Evolutionary conservation across 2,113 vertebrate genomes (phyloP).

Genomic region (Abramis brama): DNA sequence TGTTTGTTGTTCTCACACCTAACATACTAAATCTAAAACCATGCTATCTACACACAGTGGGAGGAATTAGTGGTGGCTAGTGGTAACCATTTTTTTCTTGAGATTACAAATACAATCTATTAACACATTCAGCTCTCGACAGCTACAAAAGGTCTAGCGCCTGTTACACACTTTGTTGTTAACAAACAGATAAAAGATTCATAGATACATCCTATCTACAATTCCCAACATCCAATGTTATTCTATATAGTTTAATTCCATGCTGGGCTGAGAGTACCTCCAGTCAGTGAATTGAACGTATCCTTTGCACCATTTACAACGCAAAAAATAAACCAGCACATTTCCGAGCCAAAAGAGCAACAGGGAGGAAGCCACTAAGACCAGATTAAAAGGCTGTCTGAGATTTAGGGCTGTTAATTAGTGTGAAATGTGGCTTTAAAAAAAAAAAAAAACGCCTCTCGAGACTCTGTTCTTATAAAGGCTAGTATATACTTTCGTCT

Average conservation of each 20-base stretch:
- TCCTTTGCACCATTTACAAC: background rate
- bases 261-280: background rate
- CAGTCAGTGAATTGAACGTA: background rate
- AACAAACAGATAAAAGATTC: background rate
- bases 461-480: conserved; percentile 59
- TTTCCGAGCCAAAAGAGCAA: background rate
- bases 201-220: background rate
- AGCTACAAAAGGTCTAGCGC: background rate
- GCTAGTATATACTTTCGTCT: conserved; percentile 57
- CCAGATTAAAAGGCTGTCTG: conserved; percentile 11
- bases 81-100: background rate
- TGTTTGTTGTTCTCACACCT: background rate
- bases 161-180: background rate
- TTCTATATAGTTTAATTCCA: no score
- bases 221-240: background rate
- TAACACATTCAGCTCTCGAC: conserved; percentile 8
- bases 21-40: background rate
- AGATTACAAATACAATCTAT: background rate
- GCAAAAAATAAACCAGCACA: background rate
- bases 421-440: conserved; percentile 38
- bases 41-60: background rate
- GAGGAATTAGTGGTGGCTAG: background rate
- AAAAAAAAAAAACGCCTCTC: conserved; percentile 56
- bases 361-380: conserved; percentile 7
- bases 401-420: conserved; percentile 63